These are phyloP conservation scores for Lepetodrilus schrolli DNA, from an alignment of 2,888 invertebrate genomes.

Conservation along the genomic window DNA sequence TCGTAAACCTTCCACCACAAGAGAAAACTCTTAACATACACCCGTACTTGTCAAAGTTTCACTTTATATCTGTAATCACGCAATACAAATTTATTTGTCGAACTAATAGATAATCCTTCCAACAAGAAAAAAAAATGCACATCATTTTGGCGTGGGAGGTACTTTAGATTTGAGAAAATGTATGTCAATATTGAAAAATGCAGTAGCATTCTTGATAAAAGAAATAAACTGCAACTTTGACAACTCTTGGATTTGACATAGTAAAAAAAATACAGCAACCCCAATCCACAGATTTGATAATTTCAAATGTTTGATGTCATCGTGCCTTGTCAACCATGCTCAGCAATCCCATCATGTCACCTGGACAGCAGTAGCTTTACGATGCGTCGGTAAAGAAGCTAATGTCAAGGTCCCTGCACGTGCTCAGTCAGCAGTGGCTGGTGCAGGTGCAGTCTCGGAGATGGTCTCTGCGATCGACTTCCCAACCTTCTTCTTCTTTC, in stretches of 20 bases:
- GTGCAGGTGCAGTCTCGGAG: background rate
- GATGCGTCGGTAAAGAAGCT: background rate
- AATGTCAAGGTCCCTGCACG: background rate
- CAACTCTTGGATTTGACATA: background rate
- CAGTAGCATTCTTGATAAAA: too few species aligned
- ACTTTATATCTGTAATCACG: too few species aligned
- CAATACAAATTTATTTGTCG: too few species aligned
- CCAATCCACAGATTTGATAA: conserved; percentile 12
- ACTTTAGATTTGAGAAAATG: too few species aligned
- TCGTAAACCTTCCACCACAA: too few species aligned
- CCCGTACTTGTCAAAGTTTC: too few species aligned
- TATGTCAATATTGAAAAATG: too few species aligned
- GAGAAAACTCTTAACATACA: too few species aligned
- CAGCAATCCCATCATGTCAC: background rate
- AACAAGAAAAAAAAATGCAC: background rate
- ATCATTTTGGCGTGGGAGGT: background rate
- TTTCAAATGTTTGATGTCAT: conserved; percentile 3
- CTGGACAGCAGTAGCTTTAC: background rate
- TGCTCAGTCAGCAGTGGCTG: conserved; percentile 29
- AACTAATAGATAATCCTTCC: too few species aligned
- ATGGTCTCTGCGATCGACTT: conserved; percentile 74
- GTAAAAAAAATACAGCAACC: background rate
- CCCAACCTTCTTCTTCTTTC: conserved; percentile 92
- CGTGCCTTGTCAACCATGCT: background rate
- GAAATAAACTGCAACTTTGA: conserved; percentile 3